Evolutionary conservation across 2,113 vertebrate genomes (phyloP), one percentile per base, ranked within the genome.

Genomic region (Poeciliopsis occidentalis): DNA sequence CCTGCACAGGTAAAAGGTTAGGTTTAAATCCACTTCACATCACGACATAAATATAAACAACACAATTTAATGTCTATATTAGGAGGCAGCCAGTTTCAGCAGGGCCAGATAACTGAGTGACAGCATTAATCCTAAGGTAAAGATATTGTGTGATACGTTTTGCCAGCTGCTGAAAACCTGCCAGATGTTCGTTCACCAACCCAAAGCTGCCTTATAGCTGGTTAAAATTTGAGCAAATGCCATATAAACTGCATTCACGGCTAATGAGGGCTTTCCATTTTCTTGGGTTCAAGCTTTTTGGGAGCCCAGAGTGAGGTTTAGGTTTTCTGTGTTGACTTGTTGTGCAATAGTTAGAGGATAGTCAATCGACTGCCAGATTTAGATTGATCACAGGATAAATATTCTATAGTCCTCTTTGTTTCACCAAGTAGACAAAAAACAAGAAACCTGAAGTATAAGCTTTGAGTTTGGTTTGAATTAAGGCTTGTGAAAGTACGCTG

Each of bases 231-330:
- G 51, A 57, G 24, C 51, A 71, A 67, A 69, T 7, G 39, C 64
- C 69, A 76, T 64, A 60, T 69, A 60, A 61, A 29, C 64, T 22
- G 29, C 60, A 39, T 57, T 75, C 69, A 77, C 67, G 44, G 76
- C 75, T 61, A 64, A 44, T 26, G n/a, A 78, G 57, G 24, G 19
- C 60, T 87, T 90, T 83, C 75, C 81, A 73, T 86, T 41, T 81
- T 68, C 61, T 41, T 19, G 11, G 78, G 60, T 31, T 19, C 31
- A 17, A 34, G 26, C 12, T 27, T 65, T 80, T 65, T 41, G n/a
- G n/a, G 65, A 26, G 69, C 69, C 70, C 39, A n/a, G 26, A 0
- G 0, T 54, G 66, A 66, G n/a, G 64, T 67, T 64, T 72, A 73
- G 62, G 17, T 67, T 66, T 69, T 75, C 63, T 74, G 29, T 57